Evolutionary conservation across 2,113 vertebrate genomes (phyloP), one percentile per base, ranked within the genome.

Genomic region (Ceyx melanurus): DNA sequence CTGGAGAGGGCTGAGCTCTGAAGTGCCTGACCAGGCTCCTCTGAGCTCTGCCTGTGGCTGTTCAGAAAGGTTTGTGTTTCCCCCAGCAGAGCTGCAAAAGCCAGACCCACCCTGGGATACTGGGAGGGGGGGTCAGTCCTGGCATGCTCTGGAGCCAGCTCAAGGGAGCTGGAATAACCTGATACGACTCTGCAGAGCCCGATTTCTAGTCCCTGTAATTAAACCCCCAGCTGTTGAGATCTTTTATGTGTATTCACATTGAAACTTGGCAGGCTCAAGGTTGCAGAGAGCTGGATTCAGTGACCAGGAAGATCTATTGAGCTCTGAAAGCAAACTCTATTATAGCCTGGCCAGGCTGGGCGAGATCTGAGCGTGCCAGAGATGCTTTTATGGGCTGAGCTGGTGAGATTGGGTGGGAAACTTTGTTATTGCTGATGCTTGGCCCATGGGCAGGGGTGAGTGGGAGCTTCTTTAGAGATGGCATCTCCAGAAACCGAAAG

Each of bases 141-240:
- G 72, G 64, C 82, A 74, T 0, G 0, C 71, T 82, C 28, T 0
- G 2, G n/a, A 85, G 62, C 43, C 64, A 76, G 46, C 68, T 51
- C 26, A 3, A 75, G 86, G 86, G 72, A 95, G 82, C 88, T 91
- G 94, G 72, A 86, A 89, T 76, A 89, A 89, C 89, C 66, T 46
- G 62, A 79, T 90, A 87, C 6, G 71, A 53, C 90, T 86, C 74
- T 84, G 54, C 8, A 8, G 50, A 90, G 58, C 74, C 86, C 86
- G 73, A 54, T 84, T 93, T 86, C 81, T 79, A 68, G 70, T 89
- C 54, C 88, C 62, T 75, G 45, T 90, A 83, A 88, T 90, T 93
- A 87, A 95, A 93, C 77, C 92, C 70, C 29, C 86, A 90, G 83
- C 72, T 90, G 70, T 61, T 95, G 83, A 88, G 74, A 37, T 89